These are phyloP conservation scores for Cyanoramphus novaezelandiae DNA, from an alignment of 2,113 vertebrate species.

Conservation along the genomic window DNA sequence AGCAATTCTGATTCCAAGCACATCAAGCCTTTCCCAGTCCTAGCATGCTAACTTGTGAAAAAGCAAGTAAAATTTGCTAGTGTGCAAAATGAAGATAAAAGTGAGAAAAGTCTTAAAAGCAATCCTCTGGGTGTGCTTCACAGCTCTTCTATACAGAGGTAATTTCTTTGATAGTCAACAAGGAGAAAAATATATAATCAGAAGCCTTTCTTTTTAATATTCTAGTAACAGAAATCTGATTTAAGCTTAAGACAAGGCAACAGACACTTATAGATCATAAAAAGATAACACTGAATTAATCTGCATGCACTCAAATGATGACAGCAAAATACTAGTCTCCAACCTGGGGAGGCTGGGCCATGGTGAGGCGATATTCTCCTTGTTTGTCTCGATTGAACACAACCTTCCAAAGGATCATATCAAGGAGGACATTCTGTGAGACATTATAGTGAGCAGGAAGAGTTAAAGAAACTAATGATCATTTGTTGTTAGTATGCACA, in stretches of 20 bases:
- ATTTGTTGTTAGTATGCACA: slow-evolving; percentile 70
- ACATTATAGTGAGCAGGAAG: slow-evolving; percentile 84
- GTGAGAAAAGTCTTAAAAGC: neutral
- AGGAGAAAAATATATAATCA: neutral
- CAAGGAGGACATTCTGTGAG: slow-evolving; percentile 97
- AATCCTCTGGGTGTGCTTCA: neutral
- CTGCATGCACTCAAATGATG: slow-evolving; percentile 56
- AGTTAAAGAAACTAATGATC: slow-evolving; percentile 84
- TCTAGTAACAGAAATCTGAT: neutral
- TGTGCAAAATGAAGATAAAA: neutral
- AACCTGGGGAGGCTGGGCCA: slow-evolving; percentile 92
- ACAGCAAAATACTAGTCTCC: slow-evolving; percentile 76
- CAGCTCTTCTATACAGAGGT: neutral
- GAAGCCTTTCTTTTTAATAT: neutral
- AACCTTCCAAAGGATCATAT: slow-evolving; percentile 98
- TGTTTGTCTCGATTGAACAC: slow-evolving; percentile 97
- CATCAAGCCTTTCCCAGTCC: neutral
- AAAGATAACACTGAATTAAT: slow-evolving; percentile 33
- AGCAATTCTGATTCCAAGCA: neutral
- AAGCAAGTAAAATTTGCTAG: neutral
- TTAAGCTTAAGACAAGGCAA: slow-evolving; percentile 19
- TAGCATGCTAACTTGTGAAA: neutral
- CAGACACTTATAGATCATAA: neutral
- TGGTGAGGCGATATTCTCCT: slow-evolving; percentile 86
- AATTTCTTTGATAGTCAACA: neutral